Base-by-base conservation (phyloP, 1,140 invertebrate genomes). In the Bursaphelenchus mucronatus region DNA sequence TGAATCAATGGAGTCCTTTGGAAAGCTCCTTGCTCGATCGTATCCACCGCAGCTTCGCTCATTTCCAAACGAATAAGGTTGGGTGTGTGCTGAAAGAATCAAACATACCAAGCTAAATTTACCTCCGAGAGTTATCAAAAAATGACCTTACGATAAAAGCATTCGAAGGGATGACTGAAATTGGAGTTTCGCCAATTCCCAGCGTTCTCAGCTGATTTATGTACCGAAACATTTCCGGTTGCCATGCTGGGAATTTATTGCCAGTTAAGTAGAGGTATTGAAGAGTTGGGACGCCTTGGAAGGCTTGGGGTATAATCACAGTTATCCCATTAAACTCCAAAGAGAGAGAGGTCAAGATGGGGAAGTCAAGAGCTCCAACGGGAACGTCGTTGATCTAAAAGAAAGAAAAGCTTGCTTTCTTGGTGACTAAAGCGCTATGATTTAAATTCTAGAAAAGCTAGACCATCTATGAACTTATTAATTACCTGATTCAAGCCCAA, bases 161-260 rank as follows among this genome's bases (percentile, higher is more conserved):
- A 63, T 80, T 76, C 8, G 75, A 44, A 15, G 79, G 79, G 30
- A 80, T 80, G 11, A 78, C 71, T 15, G 77, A 72, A 62, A 80
- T 80, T 30, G 78, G 79, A 3, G 78, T 80, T 50, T 81, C 78
- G 40, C 78, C 78, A 53, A 80, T 80, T 21, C 79, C 79, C 21
- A 80, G 71, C 43, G 77, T 78, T 44, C 76, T 66, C 54, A 80
- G 52, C 59, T 81, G 74, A 40, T 63, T 66, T 51, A 80, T 69
- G 59, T 76, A 81, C n/a, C 77, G 72, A 70, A 80, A 80, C 79
- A 80, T 80, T 63, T 81, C 77, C 17, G 77, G 70, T 17, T 74
- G 65, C 78, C 78, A 80, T 19, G 69, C 61, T 15, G 77, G 78
- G 57, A 80, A 80, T 61, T 78, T 80, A 66, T 80, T 80, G 17